These are phyloP conservation scores for Oedothorax gibbosus DNA, from an alignment of 1,140 invertebrate species.

Conservation along the genomic window DNA sequence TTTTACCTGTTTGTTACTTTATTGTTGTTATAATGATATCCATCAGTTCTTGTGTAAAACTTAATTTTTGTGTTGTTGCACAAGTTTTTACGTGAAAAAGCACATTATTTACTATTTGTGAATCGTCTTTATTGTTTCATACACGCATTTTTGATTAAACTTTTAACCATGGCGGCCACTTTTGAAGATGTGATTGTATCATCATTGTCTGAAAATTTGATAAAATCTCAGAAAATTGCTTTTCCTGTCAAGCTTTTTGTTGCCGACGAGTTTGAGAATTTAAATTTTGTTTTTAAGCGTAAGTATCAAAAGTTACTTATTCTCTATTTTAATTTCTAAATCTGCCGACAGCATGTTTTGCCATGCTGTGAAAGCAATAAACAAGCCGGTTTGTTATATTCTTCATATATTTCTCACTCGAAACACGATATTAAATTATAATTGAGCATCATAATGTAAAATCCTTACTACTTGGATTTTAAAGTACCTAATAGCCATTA, in stretches of 20 bases:
- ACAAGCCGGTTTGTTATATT: not conserved
- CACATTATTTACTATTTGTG: not conserved
- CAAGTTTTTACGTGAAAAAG: slow-evolving; percentile 33
- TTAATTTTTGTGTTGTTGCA: slow-evolving; percentile 12
- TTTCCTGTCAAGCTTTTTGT: slow-evolving; percentile 58
- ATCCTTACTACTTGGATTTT: no score
- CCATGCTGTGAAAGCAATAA: not conserved
- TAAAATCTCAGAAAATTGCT: slow-evolving; percentile 52
- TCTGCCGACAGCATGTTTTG: not conserved
- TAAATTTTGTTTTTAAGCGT: slow-evolving; percentile 59
- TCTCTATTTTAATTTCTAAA: not conserved
- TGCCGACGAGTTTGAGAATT: slow-evolving; percentile 62
- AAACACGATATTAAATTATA: not conserved
- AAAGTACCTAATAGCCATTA: no score
- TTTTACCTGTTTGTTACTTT: slow-evolving; percentile 54
- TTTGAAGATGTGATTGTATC: slow-evolving; percentile 60
- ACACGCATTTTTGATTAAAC: no score
- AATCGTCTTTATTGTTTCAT: not conserved
- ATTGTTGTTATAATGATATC: slow-evolving; percentile 57
- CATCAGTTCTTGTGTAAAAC: slow-evolving; percentile 19
- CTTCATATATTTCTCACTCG: not conserved
- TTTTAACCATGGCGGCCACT: slow-evolving; percentile 54
- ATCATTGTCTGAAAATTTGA: slow-evolving; percentile 52
- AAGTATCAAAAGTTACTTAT: not conserved
- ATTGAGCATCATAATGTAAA: no score